These are phyloP conservation scores for Heterocephalus glaber DNA, from an alignment of 2,113 vertebrate species.

Conservation along the genomic window DNA sequence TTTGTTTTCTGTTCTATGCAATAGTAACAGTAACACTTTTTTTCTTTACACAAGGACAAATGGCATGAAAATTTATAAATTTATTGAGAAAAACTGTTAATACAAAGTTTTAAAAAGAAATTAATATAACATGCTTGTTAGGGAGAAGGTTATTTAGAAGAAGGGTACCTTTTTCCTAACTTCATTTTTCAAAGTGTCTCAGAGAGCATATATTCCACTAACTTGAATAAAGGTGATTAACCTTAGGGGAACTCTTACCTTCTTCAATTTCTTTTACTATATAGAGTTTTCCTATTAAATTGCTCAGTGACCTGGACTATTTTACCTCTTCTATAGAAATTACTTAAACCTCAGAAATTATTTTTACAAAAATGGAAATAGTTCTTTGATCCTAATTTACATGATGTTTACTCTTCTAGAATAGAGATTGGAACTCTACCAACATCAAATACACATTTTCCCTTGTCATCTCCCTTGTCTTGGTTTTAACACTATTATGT, in stretches of 20 bases:
- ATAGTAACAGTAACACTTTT: neutral
- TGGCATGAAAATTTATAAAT: neutral
- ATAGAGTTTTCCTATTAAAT: constrained; percentile 37
- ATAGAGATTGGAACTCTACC: neutral
- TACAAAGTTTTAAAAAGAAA: constrained; percentile 14
- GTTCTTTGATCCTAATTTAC: neutral
- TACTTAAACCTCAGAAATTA: neutral
- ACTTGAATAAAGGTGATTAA: neutral
- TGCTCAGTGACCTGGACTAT: neutral
- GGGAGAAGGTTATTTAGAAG: neutral
- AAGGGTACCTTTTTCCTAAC: neutral
- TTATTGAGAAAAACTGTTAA: neutral
- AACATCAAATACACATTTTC: neutral
- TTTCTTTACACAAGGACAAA: neutral
- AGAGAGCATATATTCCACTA: neutral
- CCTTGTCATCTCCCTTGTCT: neutral
- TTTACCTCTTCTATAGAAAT: constrained; percentile 16
- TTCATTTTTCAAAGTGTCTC: neutral
- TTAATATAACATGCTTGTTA: neutral
- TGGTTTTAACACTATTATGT: neutral
- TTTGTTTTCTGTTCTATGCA: constrained; percentile 7
- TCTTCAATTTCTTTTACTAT: constrained; percentile 48
- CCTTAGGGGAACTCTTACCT: neutral
- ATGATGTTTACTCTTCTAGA: neutral
- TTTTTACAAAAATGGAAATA: neutral